phyloP scores from a whole-genome alignment of 1,140 invertebrate genomes.

The Trypoxylus dichotomus region DNA sequence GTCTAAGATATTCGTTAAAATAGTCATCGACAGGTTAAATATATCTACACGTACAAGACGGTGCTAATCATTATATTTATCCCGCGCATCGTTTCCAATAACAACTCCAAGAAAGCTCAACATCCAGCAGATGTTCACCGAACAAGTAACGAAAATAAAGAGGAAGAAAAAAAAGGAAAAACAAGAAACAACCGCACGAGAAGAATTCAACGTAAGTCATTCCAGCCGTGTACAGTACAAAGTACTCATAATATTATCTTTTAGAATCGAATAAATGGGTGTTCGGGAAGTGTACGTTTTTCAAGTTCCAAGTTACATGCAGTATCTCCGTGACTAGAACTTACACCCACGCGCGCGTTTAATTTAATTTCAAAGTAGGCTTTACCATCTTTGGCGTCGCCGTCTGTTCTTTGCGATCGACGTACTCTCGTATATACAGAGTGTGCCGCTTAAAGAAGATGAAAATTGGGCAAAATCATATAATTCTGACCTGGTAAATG shows the following conservation, averaged over 20 bases:
- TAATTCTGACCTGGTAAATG: too few species aligned
- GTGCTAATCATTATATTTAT: too few species aligned
- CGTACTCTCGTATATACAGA: too few species aligned
- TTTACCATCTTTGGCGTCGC: constrained; percentile 35
- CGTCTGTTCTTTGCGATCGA: neutral
- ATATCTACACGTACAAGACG: too few species aligned
- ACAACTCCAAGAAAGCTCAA: neutral
- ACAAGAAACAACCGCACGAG: constrained; percentile 5
- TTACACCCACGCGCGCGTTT: constrained; percentile 36
- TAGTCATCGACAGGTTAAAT: too few species aligned
- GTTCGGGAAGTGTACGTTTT: neutral
- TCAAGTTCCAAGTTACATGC: neutral
- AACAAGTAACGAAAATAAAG: neutral
- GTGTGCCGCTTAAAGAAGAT: too few species aligned
- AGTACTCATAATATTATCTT: constrained; percentile 4
- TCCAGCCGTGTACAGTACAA: neutral
- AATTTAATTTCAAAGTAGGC: constrained; percentile 41
- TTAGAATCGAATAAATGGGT: neutral
- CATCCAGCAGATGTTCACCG: neutral
- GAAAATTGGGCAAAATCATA: too few species aligned
- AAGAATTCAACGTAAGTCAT: constrained; percentile 25
- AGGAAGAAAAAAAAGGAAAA: neutral
- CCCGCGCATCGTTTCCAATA: too few species aligned
- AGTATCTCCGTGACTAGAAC: constrained; percentile 32
- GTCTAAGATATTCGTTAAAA: too few species aligned